A percentile compares a stretch with the other conserved stretches of the same genome.
Conservation (phyloP, 2,797 vertebrate genomes). For the Cyclura pinguis region DNA sequence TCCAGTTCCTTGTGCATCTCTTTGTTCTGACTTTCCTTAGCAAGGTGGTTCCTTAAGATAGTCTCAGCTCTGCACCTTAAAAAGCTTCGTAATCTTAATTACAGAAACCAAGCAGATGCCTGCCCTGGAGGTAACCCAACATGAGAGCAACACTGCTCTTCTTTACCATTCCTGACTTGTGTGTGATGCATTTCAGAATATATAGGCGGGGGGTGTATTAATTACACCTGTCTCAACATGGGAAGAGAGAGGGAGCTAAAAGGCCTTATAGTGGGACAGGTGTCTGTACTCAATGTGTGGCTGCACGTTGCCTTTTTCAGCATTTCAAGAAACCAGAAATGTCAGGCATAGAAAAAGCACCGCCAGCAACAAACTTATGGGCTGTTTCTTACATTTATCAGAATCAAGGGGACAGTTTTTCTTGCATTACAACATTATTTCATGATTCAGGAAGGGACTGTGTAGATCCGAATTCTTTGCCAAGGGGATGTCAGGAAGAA, state of each 20-base stretch:
- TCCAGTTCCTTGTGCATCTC: too few relatives aligned
- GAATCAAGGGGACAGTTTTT: background rate
- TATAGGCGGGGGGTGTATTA: too few relatives aligned
- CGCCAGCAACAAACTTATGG: fast-evolving
- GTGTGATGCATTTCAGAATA: background rate
- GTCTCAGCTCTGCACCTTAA: fast-evolving
- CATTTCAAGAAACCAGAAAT: fast-evolving
- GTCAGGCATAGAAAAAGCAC: fast-evolving
- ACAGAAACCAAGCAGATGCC: background rate
- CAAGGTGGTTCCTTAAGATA: fast-evolving
- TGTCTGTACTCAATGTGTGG: fast-evolving
- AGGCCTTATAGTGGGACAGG: fast-evolving
- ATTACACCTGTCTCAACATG: background rate
- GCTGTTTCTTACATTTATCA: background rate
- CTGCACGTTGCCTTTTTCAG: background rate
- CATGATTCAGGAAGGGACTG: too few relatives aligned
- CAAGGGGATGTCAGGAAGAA: background rate
- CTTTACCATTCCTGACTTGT: background rate
- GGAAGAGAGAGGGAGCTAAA: fast-evolving
- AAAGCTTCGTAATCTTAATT: background rate
- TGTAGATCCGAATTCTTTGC: background rate
- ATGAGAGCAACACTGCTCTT: background rate
- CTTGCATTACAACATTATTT: background rate
- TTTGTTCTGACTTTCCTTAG: too few relatives aligned
- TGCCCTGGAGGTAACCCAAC: background rate